phyloP scores from a whole-genome alignment of 2,113 vertebrate genomes.

The Theristicus caerulescens region DNA sequence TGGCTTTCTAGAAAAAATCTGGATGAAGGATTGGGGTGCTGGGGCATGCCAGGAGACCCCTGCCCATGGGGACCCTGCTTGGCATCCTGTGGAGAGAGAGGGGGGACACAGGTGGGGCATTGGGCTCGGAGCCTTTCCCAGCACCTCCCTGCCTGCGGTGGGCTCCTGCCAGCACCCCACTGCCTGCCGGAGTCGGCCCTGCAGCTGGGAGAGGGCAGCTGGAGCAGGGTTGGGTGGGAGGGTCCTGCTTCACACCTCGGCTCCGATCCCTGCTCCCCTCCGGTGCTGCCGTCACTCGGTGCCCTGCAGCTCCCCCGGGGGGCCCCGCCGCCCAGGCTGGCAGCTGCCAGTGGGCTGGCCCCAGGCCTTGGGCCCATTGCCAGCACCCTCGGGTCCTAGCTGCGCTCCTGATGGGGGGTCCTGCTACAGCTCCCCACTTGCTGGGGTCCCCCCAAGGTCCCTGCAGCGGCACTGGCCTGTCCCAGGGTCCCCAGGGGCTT shows the following conservation, averaged over 20 bases:
- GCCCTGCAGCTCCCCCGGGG: background rate
- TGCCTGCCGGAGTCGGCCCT: background rate
- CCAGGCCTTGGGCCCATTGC: background rate
- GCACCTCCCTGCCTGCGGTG: fast-evolving
- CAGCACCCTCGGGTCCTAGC: background rate
- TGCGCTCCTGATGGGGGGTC: background rate
- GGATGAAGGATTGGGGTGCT: background rate
- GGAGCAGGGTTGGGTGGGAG: background rate
- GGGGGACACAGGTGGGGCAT: fast-evolving
- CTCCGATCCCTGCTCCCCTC: fast-evolving
- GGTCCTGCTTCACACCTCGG: background rate
- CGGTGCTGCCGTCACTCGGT: fast-evolving
- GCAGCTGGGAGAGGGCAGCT: fast-evolving
- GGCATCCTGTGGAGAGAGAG: background rate
- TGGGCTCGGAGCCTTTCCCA: background rate
- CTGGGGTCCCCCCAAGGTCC: background rate
- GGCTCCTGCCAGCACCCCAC: background rate
- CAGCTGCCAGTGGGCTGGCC: background rate
- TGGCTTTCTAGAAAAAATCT: background rate
- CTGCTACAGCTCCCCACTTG: background rate
- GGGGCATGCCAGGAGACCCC: background rate
- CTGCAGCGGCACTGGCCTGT: background rate
- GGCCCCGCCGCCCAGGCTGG: background rate
- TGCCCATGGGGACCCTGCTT: fast-evolving
- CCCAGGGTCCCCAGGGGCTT: background rate